A percentile compares a stretch with the other conserved stretches of the same genome.
Conservation (phyloP, 2,113 vertebrate species). For the Oceanites oceanicus region DNA sequence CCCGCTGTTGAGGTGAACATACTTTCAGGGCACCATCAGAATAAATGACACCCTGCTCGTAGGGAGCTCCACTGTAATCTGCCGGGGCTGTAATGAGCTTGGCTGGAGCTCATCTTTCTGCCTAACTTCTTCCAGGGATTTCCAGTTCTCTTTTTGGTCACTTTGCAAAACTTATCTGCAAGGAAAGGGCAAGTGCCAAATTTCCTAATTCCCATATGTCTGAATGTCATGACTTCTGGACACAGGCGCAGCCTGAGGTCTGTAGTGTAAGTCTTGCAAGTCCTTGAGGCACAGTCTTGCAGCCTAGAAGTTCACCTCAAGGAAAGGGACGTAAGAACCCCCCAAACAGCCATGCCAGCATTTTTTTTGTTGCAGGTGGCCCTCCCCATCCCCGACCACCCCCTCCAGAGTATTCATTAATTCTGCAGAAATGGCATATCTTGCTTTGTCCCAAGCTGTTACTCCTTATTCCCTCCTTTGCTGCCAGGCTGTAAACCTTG, state of each 20-base stretch:
- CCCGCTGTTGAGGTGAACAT: neutral
- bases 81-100: neutral
- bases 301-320: neutral
- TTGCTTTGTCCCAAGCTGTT: neutral
- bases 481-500: neutral
- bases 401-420: neutral
- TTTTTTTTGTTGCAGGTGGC: neutral
- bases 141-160: neutral
- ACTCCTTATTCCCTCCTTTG: neutral
- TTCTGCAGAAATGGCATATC: neutral
- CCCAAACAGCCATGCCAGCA: neutral
- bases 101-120: neutral
- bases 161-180: neutral
- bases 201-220: neutral
- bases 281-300: neutral
- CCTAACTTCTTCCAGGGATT: neutral
- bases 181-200: neutral
- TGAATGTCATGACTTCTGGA: neutral
- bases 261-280: neutral
- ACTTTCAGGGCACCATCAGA: conserved; percentile 27
- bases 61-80: neutral
- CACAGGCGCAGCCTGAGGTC: neutral
- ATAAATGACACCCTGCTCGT: neutral
- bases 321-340: neutral
- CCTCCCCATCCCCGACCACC: too few relatives aligned